These are phyloP conservation scores for Podocnemis expansa DNA, from an alignment of 2,113 vertebrate species.

Conservation along the genomic window DNA sequence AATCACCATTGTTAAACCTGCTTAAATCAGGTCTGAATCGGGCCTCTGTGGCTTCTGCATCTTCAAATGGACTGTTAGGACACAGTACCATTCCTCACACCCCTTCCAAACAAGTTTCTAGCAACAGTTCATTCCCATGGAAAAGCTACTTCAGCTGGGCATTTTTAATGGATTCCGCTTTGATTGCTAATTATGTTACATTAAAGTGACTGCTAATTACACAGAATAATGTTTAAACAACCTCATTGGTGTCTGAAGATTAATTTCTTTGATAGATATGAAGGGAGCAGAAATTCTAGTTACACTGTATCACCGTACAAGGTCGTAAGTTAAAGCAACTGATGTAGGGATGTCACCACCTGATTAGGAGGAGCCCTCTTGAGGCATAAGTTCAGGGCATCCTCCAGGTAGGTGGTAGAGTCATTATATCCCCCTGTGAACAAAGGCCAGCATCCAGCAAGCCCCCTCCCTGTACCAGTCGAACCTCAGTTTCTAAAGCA, in stretches of 20 bases:
- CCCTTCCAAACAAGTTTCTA: not conserved
- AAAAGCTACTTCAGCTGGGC: not conserved
- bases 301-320: not conserved
- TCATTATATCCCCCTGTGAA: not conserved
- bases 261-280: not conserved
- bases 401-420: not conserved
- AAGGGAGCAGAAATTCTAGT: not conserved
- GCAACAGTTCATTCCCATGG: not conserved
- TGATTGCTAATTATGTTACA: not conserved
- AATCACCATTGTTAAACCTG: not conserved
- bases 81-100: not conserved
- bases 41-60: not conserved
- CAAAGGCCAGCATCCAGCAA: not conserved
- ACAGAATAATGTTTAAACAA: not conserved
- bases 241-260: rapidly evolving
- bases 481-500: rapidly evolving
- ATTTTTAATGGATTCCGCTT: not conserved
- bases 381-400: not conserved
- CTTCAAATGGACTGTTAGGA: not conserved
- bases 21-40: not conserved
- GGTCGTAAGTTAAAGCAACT: not conserved
- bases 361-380: not conserved
- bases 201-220: not conserved
- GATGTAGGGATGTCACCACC: rapidly evolving
- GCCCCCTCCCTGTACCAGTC: not conserved